Conservation (phyloP, 2,113 vertebrate species). For the Channa maculata region DNA sequence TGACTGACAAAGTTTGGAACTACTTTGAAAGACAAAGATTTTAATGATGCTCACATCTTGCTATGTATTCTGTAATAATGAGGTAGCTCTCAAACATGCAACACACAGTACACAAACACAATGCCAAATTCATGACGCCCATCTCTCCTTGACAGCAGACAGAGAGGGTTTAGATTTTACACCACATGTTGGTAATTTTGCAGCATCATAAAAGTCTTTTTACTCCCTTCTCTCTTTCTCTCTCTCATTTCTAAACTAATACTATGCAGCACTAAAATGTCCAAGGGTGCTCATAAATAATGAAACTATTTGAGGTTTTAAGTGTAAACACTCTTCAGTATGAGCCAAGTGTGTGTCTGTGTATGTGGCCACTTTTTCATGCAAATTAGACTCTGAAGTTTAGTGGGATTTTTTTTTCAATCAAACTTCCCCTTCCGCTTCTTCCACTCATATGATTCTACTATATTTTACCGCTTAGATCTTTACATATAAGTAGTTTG, state of each 20-base stretch:
- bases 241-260: constrained; percentile 13
- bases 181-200: constrained; percentile 62
- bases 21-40: background rate
- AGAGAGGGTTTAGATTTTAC: constrained; percentile 33
- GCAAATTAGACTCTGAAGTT: constrained; percentile 14
- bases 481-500: too few relatives aligned
- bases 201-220: constrained; percentile 44
- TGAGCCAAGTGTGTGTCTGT: constrained; percentile 35
- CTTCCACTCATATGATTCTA: background rate
- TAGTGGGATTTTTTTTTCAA: background rate
- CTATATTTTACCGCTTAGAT: background rate
- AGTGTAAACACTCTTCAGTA: constrained; percentile 52
- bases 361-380: constrained; percentile 14
- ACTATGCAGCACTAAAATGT: constrained; percentile 17
- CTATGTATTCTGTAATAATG: background rate
- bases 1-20: background rate
- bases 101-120: constrained; percentile 5
- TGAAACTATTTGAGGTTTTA: constrained; percentile 47
- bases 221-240: constrained; percentile 26
- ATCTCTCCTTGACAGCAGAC: constrained; percentile 13
- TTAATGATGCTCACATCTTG: background rate
- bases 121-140: constrained; percentile 20
- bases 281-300: constrained; percentile 57
- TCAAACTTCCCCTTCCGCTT: background rate
- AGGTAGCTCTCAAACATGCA: constrained; percentile 17